Percentiles rank a stretch among this genome's conserved stretches.
These are phyloP conservation scores for Lasius platythorax DNA, from an alignment of 2,888 invertebrate genomes.

Conservation along the genomic window DNA sequence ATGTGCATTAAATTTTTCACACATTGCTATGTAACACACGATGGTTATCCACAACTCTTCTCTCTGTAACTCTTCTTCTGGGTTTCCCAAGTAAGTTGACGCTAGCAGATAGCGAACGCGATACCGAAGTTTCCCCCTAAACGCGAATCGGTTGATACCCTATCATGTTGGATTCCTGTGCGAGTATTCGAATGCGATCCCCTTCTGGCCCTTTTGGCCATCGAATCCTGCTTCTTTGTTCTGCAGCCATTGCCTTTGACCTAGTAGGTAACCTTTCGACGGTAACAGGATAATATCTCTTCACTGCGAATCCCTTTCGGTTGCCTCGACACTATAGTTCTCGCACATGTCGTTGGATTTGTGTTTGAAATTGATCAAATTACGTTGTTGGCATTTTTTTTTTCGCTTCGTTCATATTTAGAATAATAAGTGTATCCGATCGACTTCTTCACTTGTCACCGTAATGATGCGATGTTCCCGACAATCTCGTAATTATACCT, in stretches of 20 bases:
- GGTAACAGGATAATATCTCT: slow-evolving; percentile 45
- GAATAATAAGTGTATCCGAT: not conserved
- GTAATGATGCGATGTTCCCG: not conserved
- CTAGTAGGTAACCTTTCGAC: slow-evolving; percentile 26
- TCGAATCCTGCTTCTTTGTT: slow-evolving; percentile 43
- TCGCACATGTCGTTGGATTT: not conserved
- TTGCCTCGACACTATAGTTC: not conserved
- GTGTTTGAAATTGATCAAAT: not conserved
- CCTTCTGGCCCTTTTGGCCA: slow-evolving; percentile 35
- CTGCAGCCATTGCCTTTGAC: not conserved
- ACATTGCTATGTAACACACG: not conserved
- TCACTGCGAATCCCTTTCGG: not conserved
- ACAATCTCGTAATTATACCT: not conserved
- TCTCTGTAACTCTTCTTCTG: slow-evolving; percentile 60
- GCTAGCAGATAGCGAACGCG: slow-evolving; percentile 63
- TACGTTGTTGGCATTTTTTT: not conserved
- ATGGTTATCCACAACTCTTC: not conserved
- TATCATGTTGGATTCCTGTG: slow-evolving; percentile 73
- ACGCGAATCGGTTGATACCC: slow-evolving; percentile 78
- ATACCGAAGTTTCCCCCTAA: slow-evolving; percentile 74
- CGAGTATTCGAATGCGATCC: slow-evolving; percentile 80
- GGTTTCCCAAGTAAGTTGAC: slow-evolving; percentile 74
- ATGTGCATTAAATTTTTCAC: not conserved
- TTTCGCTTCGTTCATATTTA: not conserved
- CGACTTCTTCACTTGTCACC: not conserved